Percentiles rank a stretch among this genome's conserved stretches.
Conservation (phyloP, 2,888 invertebrate genomes). For the Osedax fenrisi region DNA sequence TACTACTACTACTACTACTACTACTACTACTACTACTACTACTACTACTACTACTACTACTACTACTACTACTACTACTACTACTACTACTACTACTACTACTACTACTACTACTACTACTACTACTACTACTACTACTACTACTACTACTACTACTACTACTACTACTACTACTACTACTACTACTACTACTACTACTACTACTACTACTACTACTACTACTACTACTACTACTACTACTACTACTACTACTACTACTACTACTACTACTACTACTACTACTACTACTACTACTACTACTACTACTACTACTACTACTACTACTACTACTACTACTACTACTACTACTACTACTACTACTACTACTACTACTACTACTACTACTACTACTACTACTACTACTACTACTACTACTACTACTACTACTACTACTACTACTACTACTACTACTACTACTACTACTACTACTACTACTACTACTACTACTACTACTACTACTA, state of each 20-base stretch:
- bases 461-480: not conserved
- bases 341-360: conserved; percentile 2
- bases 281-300: not conserved
- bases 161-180: conserved; percentile 2
- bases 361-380: not conserved
- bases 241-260: not conserved
- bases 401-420: not conserved
- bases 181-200: not conserved
- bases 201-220: not conserved
- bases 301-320: not conserved
- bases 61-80: not conserved
- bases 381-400: not conserved
- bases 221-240: not conserved
- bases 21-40: too few species aligned
- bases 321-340: not conserved
- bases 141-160: conserved; percentile 11
- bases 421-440: not conserved
- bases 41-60: too few species aligned
- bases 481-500: not conserved
- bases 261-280: not conserved
- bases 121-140: conserved; percentile 10
- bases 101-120: not conserved
- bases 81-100: conserved; percentile 3
- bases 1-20: too few species aligned
- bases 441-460: not conserved